Base-by-base conservation (phyloP, 2,797 vertebrate species). In the Esox lucius region DNA sequence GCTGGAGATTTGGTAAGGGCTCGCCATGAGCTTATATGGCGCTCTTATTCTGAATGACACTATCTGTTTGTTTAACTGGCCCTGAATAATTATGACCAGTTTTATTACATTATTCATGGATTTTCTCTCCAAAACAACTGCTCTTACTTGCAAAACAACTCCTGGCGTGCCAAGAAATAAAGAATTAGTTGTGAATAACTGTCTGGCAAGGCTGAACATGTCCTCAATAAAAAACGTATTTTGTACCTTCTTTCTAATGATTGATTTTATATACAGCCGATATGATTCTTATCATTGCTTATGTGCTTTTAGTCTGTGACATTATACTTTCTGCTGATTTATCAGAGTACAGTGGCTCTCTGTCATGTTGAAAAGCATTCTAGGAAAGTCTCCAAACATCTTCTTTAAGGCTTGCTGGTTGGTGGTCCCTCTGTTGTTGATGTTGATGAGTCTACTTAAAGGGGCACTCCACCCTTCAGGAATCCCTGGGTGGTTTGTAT, bases 401-500 rank as follows among this genome's bases (percentile, higher is more conserved):
- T 83, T 70, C 70, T 81, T 81, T 75, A 75, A 80, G 56, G 26
- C 74, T 7, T 83, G 81, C 75, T 81, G 79, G 81, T 28, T 68
- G 75, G 64, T 81, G 35, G 46, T 69, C 35, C 75, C 79, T 8
- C 81, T 79, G 0, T 16, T 77, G 9, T 74, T 83, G 26, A 76
- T 83, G 15, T 33, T 73, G 66, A 69, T 83, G 61, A 67, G 79
- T 76, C 24, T 31, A 31, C 62, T 28, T 31, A 46, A 46, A 46
- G 42, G 42, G 42, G 9, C 62, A 65, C 22, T 59, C 9, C 12
- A 46, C 42, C 42, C 42, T 46, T 13, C 4, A 5, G 31, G 31
- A 5, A 28, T 3, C 24, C 3, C 26, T 28, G 8, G 61, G 42
- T 46, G 42, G 42, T 46, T 46, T 46, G 42, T 46, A 46, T 46